Evolutionary conservation across 2,888 invertebrate species (phyloP).

Genomic region (Lasioglossum pauxillum): DNA sequence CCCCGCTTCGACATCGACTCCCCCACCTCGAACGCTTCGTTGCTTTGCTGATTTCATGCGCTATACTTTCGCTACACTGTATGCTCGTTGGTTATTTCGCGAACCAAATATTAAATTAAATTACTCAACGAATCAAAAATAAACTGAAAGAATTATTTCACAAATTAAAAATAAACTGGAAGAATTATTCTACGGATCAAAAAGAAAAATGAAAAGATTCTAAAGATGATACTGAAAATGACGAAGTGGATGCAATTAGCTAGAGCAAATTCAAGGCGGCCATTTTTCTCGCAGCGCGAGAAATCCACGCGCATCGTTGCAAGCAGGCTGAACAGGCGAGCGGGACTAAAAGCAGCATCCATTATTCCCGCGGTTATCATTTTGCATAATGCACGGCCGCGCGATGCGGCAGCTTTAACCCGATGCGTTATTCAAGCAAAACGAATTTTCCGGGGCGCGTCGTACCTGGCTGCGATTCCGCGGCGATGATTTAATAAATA

Average conservation of each 20-base stretch:
- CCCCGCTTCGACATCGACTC: conserved; percentile 62
- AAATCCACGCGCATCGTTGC: background rate
- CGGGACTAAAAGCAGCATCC: conserved; percentile 46
- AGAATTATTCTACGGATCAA: too few relatives aligned
- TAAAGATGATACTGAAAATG: background rate
- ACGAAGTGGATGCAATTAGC: background rate
- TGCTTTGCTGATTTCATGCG: conserved; percentile 61
- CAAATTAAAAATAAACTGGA: too few relatives aligned
- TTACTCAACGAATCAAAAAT: too few relatives aligned
- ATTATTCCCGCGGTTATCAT: conserved; percentile 59
- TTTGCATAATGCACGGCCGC: conserved; percentile 57
- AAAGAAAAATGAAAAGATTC: background rate
- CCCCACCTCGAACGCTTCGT: conserved; percentile 51
- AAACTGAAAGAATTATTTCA: too few relatives aligned
- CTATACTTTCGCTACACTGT: conserved; percentile 15
- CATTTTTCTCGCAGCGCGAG: background rate
- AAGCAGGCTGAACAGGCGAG: conserved; percentile 11
- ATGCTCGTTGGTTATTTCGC: conserved; percentile 34
- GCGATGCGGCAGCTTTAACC: conserved; percentile 31
- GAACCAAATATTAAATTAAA: too few relatives aligned
- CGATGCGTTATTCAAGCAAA: conserved; percentile 47
- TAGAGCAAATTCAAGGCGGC: background rate
- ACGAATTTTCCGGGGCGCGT: conserved; percentile 49
- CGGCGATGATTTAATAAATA: conserved; percentile 75
- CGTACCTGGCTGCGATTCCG: conserved; percentile 61